Percentiles rank a stretch among this genome's conserved stretches.
These are phyloP conservation scores for Cygnus olor DNA, from an alignment of 2,797 vertebrate species.

Conservation along the genomic window DNA sequence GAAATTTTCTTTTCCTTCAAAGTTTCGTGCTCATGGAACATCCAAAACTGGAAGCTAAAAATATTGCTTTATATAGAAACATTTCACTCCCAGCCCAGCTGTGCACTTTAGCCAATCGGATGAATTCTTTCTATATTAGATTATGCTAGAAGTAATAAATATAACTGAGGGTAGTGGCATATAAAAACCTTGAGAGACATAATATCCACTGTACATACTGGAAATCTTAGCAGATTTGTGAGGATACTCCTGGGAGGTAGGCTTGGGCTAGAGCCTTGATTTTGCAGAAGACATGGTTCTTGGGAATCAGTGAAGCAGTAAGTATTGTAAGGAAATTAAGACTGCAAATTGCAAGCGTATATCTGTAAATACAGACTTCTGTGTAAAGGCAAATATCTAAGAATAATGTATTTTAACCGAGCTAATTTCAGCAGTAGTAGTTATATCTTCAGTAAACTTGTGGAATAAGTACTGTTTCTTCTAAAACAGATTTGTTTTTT, in stretches of 20 bases:
- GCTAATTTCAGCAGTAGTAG: neutral
- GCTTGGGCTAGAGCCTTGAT: conserved; percentile 23
- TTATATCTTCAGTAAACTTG: neutral
- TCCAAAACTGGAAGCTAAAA: conserved; percentile 48
- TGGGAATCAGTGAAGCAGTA: conserved; percentile 45
- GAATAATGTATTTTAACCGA: neutral
- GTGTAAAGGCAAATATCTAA: neutral
- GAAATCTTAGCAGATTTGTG: neutral
- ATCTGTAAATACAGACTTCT: neutral
- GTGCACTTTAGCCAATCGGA: conserved; percentile 51
- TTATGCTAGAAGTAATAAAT: conserved; percentile 64
- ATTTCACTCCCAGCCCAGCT: neutral
- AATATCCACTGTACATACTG: neutral
- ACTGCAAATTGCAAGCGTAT: neutral
- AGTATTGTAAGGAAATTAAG: conserved; percentile 39
- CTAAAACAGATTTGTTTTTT: neutral
- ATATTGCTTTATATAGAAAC: conserved; percentile 69
- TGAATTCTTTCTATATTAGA: conserved; percentile 67
- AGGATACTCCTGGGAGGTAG: neutral
- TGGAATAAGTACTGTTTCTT: neutral
- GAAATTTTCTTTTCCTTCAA: conserved; percentile 41
- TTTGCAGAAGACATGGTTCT: neutral
- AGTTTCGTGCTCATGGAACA: conserved; percentile 29
- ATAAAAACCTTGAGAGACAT: conserved; percentile 42
- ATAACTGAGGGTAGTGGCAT: conserved; percentile 36